These are phyloP conservation scores for Acronicta alni DNA, from an alignment of 2,888 invertebrate species.

Conservation along the genomic window DNA sequence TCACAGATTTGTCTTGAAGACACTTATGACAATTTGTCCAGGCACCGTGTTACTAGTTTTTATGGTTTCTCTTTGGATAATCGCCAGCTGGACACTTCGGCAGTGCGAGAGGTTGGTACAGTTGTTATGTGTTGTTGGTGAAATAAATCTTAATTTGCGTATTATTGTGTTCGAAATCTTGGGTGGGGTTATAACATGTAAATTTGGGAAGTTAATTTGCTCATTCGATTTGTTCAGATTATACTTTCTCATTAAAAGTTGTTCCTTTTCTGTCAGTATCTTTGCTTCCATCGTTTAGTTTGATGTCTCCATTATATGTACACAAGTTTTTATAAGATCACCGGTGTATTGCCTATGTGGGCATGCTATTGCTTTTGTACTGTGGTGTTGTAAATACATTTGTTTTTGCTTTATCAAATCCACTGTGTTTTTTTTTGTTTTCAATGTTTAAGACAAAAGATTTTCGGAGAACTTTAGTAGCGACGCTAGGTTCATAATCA, in stretches of 20 bases:
- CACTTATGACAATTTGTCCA: constrained; percentile 99
- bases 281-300: constrained; percentile 75
- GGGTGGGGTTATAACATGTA: constrained; percentile 34
- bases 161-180: constrained; percentile 44
- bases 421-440: constrained; percentile 80
- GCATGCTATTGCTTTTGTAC: constrained; percentile 86
- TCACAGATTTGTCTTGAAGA: constrained; percentile 96
- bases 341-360: constrained; percentile 80
- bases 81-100: constrained; percentile 99
- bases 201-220: constrained; percentile 50
- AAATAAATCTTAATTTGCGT: constrained; percentile 57
- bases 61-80: constrained; percentile 99
- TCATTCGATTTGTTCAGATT: constrained; percentile 51
- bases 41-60: constrained; percentile 99
- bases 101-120: constrained; percentile 98
- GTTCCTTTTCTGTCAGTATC: constrained; percentile 65
- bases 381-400: constrained; percentile 82
- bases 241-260: constrained; percentile 41
- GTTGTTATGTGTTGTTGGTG: constrained; percentile 61
- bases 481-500: constrained; percentile 81
- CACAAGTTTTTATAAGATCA: constrained; percentile 67
- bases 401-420: constrained; percentile 78
- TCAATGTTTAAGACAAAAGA: constrained; percentile 68
- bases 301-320: constrained; percentile 67
- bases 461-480: constrained; percentile 73